These are phyloP conservation scores for Corythaixoides concolor DNA, from an alignment of 2,113 vertebrate genomes.

Conservation along the genomic window DNA sequence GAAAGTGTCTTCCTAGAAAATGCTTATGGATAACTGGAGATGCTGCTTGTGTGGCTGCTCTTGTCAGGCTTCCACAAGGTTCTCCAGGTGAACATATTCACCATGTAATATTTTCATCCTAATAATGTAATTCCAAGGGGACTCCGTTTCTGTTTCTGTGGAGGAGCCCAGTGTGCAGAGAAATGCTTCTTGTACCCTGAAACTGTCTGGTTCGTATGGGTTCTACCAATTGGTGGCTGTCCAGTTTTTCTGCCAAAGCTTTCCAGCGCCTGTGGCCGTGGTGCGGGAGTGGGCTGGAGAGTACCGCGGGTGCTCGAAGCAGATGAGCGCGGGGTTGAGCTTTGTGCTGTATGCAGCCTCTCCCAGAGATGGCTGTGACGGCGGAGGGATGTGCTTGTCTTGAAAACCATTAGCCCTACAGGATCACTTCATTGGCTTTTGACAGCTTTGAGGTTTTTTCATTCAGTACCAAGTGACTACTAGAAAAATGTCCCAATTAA, in stretches of 20 bases:
- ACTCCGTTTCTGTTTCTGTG: not conserved
- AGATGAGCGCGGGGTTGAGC: not conserved
- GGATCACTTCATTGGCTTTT: not conserved
- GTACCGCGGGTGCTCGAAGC: not conserved
- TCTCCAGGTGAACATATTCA: not conserved
- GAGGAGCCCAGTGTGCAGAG: not conserved
- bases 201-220: rapidly evolving
- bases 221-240: not conserved
- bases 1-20: no score
- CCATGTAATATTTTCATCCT: not conserved
- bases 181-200: not conserved
- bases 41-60: not conserved
- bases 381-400: not conserved
- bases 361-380: not conserved
- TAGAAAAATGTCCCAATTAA: not conserved
- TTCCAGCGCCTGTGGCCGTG: not conserved
- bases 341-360: rapidly evolving
- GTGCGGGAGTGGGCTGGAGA: not conserved
- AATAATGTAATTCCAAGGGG: not conserved
- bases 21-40: not conserved
- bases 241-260: not conserved
- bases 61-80: not conserved
- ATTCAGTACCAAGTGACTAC: not conserved
- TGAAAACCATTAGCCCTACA: not conserved
- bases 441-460: not conserved